Base-by-base conservation (phyloP, 2,797 vertebrate species). In the Ctenopoma multispine region DNA sequence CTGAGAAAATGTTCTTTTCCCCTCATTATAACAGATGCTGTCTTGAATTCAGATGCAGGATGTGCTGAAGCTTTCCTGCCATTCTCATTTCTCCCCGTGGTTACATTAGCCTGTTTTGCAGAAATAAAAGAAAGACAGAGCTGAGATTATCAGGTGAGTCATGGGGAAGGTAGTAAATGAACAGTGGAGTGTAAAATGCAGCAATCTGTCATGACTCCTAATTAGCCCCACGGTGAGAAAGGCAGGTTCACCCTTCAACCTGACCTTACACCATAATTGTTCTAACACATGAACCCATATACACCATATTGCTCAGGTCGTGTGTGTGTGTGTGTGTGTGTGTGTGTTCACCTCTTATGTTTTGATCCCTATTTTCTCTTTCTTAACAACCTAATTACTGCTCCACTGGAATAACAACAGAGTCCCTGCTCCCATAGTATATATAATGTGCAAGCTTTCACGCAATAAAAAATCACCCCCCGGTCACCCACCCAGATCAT, bases 361-460 rank as follows among this genome's bases (percentile, higher is more conserved):
- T 61, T 69, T 67, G 57, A 24, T 41, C 58, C 12, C 20, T 51
- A 72, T 63, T 59, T 68, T 81, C 61, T 63, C 63, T 56, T 73
- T 67, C 46, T 75, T 75, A 69, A 78, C 66, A 72, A 57, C 60
- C 77, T 86, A 86, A 90, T 91, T 86, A 88, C 74, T 7, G 79
- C 83, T 76, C 58, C 54, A 29, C 47, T 72, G 80, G 71, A 84
- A 82, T 74, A 75, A 84, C 76, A 65, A 74, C 77, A 62, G 24
- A 75, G 62, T 82, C 75, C 68, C 69, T 79, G 81, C 89, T 93
- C 90, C 88, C 91, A 87, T 86, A 85, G 88, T 78, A 83, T 89
- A 88, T 72, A 75, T 91, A 88, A 93, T 62, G 67, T 84, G 73
- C 58, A 78, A 82, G 75, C 72, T 53, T 84, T 83, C 54, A 79